phyloP scores from a whole-genome alignment of 1,140 invertebrate species.

The Bombyx mandarina region DNA sequence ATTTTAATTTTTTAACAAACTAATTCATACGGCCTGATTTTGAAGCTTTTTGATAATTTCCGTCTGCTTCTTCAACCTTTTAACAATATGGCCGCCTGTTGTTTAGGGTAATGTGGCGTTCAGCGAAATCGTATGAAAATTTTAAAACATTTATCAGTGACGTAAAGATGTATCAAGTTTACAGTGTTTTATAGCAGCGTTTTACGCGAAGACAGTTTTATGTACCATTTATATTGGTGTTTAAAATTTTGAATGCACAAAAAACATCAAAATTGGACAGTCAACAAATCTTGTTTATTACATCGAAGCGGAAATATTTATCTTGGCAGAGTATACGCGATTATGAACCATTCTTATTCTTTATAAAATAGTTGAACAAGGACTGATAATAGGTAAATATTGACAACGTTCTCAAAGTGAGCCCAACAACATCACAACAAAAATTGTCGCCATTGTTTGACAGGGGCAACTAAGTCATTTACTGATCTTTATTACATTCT shows the following conservation, averaged over 20 bases:
- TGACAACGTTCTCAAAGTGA: constrained; percentile 10
- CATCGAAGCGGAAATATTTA: constrained; percentile 56
- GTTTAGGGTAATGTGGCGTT: constrained; percentile 72
- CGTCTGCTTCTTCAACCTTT: constrained; percentile 39
- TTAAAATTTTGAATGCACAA: constrained; percentile 56
- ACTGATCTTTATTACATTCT: no score
- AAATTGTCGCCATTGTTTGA: constrained; percentile 67
- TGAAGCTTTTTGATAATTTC: constrained; percentile 7
- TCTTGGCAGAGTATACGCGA: constrained; percentile 49
- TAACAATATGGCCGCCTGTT: constrained; percentile 71
- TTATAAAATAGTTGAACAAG: constrained; percentile 58
- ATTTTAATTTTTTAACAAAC: no score
- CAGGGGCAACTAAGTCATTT: constrained; percentile 31
- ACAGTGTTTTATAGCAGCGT: constrained; percentile 66
- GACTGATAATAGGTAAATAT: constrained; percentile 64
- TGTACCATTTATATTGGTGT: constrained; percentile 55
- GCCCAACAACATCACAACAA: no score
- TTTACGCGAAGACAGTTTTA: constrained; percentile 50
- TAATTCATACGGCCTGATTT: no score
- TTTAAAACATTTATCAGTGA: constrained; percentile 59
- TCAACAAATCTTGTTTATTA: constrained; percentile 72
- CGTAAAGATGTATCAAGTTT: constrained; percentile 66
- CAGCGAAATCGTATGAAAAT: constrained; percentile 67
- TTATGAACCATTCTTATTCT: constrained; percentile 60
- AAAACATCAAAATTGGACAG: constrained; percentile 64